These are phyloP conservation scores for Leptinotarsa peninsularis DNA, from an alignment of 2,888 invertebrate species.

Conservation along the genomic window DNA sequence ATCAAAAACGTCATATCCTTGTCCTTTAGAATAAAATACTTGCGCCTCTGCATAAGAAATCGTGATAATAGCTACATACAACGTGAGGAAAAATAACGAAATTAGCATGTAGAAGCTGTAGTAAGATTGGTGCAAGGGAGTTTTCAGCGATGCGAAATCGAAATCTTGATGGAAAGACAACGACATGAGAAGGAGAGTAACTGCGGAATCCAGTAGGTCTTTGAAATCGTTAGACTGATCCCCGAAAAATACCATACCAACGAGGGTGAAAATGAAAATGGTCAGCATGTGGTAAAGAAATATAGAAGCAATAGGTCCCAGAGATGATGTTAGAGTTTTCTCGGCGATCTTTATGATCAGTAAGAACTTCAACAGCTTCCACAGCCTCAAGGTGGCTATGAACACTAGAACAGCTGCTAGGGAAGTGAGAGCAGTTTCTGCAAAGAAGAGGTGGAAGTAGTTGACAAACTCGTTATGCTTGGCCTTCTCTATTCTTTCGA, in stretches of 20 bases:
- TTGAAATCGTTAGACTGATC: conserved; percentile 43
- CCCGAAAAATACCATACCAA: conserved; percentile 39
- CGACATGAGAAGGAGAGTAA: conserved; percentile 46
- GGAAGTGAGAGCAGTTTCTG: conserved; percentile 50
- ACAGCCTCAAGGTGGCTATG: conserved; percentile 56
- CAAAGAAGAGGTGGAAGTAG: conserved; percentile 53
- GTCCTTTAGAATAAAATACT: conserved; percentile 46
- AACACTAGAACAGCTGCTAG: conserved; percentile 53
- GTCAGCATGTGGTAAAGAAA: conserved; percentile 47
- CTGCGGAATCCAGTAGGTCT: conserved; percentile 38
- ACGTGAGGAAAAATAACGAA: conserved; percentile 45
- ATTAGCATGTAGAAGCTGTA: conserved; percentile 46
- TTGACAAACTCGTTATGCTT: conserved; percentile 57
- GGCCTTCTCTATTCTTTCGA: conserved; percentile 45
- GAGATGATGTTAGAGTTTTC: conserved; percentile 50
- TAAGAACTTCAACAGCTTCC: conserved; percentile 57
- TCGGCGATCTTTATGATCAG: conserved; percentile 55
- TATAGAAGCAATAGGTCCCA: conserved; percentile 47
- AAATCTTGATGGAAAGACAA: conserved; percentile 44
- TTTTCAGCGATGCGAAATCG: conserved; percentile 37
- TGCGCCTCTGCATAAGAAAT: conserved; percentile 51
- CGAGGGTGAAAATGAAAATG: conserved; percentile 40
- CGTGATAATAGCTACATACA: conserved; percentile 52
- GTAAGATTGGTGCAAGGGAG: conserved; percentile 42
- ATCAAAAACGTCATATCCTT: conserved; percentile 44